phyloP scores from a whole-genome alignment of 2,888 invertebrate genomes.

The Suillia variegata region DNA sequence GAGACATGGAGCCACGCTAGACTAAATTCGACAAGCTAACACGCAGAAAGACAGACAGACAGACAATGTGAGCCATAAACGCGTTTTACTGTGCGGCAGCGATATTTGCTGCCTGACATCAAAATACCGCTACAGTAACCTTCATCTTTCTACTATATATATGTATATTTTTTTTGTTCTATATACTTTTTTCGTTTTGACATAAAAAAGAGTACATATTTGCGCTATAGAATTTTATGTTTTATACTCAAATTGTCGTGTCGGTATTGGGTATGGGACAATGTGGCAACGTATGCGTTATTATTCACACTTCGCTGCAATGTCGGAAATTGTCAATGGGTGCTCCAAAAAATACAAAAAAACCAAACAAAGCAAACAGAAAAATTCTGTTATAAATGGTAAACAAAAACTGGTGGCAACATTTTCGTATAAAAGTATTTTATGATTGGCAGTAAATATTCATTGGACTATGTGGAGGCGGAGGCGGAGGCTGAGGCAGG shows the following conservation, averaged over 20 bases:
- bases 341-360: neutral
- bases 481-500: too few relatives aligned
- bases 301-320: slow-evolving; percentile 4
- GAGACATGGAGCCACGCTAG: too few relatives aligned
- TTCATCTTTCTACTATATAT: neutral
- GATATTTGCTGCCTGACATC: neutral
- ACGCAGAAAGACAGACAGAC: neutral
- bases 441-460: too few relatives aligned
- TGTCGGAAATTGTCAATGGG: neutral
- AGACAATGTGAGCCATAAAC: neutral
- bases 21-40: too few relatives aligned
- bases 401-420: neutral
- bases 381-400: neutral
- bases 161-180: neutral
- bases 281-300: slow-evolving; percentile 1
- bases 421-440: neutral
- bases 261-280: too few relatives aligned
- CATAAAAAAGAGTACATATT: neutral
- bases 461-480: too few relatives aligned
- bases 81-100: neutral
- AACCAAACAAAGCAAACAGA: neutral
- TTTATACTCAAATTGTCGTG: too few relatives aligned
- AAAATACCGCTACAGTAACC: neutral
- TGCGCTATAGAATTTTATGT: neutral
- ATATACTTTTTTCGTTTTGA: neutral